These are phyloP conservation scores for Zaprionus davidi DNA, from an alignment of 1,140 invertebrate species.

Conservation along the genomic window DNA sequence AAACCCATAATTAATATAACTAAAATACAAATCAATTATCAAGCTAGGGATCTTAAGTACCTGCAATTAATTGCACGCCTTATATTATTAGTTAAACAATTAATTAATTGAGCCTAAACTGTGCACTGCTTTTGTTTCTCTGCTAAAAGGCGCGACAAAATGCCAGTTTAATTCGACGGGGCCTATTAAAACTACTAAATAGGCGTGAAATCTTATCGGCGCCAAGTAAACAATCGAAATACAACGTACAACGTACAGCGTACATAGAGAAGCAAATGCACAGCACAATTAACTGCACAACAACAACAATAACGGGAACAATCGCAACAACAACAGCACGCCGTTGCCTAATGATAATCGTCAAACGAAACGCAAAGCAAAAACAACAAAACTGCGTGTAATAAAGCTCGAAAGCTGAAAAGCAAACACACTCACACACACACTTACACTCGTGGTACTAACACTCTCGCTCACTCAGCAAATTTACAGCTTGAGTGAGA, in stretches of 20 bases:
- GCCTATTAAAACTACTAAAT: slow-evolving; percentile 29
- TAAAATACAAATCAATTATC: neutral
- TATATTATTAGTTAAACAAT: slow-evolving; percentile 1
- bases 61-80: neutral
- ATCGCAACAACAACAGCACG: slow-evolving; percentile 17
- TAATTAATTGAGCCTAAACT: slow-evolving; percentile 10
- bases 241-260: slow-evolving; percentile 24
- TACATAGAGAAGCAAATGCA: slow-evolving; percentile 24
- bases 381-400: slow-evolving; percentile 54
- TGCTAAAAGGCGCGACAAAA: slow-evolving; percentile 14
- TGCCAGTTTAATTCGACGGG: slow-evolving; percentile 14
- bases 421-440: slow-evolving; percentile 31
- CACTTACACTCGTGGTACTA: slow-evolving; percentile 7
- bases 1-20: neutral
- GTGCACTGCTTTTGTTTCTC: slow-evolving; percentile 16
- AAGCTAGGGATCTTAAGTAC: neutral
- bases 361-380: slow-evolving; percentile 48
- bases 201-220: slow-evolving; percentile 50
- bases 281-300: slow-evolving; percentile 27
- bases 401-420: slow-evolving; percentile 50
- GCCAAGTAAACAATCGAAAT: slow-evolving; percentile 36
- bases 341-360: slow-evolving; percentile 64
- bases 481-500: slow-evolving; percentile 29
- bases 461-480: neutral
- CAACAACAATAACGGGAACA: slow-evolving; percentile 16